Conservation (phyloP, 2,888 invertebrate genomes). For the Rhynchonema sp. region DNA sequence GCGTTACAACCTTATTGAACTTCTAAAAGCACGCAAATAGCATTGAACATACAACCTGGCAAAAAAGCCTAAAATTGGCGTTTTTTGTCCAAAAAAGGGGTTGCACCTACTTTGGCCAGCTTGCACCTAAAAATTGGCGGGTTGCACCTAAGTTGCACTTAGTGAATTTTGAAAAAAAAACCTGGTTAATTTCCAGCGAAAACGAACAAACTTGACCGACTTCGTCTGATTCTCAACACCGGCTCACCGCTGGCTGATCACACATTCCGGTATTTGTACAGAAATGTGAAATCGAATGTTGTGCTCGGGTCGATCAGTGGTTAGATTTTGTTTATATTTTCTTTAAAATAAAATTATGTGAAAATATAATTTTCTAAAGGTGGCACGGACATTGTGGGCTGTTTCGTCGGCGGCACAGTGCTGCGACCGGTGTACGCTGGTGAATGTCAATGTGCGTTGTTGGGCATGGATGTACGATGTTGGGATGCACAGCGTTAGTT, state of each 20-base stretch:
- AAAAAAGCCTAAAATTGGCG: too few species aligned
- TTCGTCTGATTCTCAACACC: constrained; percentile 37
- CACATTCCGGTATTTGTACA: constrained; percentile 38
- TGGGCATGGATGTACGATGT: constrained; percentile 33
- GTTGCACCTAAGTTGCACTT: too few species aligned
- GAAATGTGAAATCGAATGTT: constrained; percentile 34
- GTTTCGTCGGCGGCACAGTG: constrained; percentile 39
- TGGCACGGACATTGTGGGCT: constrained; percentile 41
- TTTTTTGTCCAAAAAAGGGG: too few species aligned
- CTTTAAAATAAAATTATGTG: background rate
- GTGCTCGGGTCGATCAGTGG: constrained; percentile 36
- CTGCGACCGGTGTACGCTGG: constrained; percentile 37
- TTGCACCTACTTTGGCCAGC: too few species aligned
- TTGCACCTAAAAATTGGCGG: too few species aligned
- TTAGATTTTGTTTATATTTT: too few species aligned
- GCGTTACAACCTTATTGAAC: too few species aligned
- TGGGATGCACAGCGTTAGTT: background rate
- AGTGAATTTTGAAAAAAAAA: too few species aligned
- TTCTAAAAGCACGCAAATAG: too few species aligned
- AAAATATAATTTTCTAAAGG: constrained; percentile 26
- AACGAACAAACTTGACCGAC: constrained; percentile 31
- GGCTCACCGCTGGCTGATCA: constrained; percentile 38
- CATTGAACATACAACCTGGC: too few species aligned
- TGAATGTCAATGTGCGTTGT: constrained; percentile 37
- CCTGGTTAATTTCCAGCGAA: constrained; percentile 27